Evolutionary conservation across 53 echinoderm and acorn worm genomes (phyloP).

Genomic region (Temnopleurus reevesii): DNA sequence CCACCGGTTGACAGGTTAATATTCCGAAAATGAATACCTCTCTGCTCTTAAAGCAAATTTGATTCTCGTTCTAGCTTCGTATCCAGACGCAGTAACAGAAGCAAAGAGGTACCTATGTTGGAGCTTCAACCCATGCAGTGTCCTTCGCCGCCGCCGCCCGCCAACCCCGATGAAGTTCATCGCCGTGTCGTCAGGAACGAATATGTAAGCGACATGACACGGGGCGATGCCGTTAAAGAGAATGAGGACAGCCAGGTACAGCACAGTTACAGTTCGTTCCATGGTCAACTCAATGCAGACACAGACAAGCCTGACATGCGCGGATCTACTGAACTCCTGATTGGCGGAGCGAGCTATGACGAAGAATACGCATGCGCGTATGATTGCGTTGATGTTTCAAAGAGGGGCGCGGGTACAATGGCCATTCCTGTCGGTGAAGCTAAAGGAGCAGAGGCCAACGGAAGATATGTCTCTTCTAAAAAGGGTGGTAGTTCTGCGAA

Average conservation of each 20-base stretch:
- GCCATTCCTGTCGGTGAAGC: not conserved
- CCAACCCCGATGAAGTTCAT: not conserved
- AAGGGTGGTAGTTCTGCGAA: not conserved
- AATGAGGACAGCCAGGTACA: not conserved
- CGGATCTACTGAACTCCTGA: not conserved
- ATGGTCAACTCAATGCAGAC: not conserved
- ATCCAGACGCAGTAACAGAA: not conserved
- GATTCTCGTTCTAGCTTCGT: not conserved
- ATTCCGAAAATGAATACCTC: not conserved
- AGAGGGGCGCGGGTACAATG: not conserved
- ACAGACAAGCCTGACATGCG: not conserved
- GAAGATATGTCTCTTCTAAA: not conserved
- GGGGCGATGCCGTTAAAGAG: not conserved
- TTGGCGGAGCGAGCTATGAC: not conserved
- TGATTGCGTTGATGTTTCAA: not conserved
- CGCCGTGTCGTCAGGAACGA: not conserved
- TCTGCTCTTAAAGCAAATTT: too few relatives aligned
- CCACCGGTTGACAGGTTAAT: too few relatives aligned
- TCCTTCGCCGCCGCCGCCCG: not conserved
- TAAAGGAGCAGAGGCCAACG: not conserved
- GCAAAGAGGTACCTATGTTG: not conserved
- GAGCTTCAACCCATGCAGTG: slow-evolving; percentile 14
- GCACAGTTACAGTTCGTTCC: not conserved
- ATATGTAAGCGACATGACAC: not conserved
- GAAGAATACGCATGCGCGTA: not conserved